Conservation (phyloP, 92 coral and sea anemone species). For the Heteractis magnifica region DNA sequence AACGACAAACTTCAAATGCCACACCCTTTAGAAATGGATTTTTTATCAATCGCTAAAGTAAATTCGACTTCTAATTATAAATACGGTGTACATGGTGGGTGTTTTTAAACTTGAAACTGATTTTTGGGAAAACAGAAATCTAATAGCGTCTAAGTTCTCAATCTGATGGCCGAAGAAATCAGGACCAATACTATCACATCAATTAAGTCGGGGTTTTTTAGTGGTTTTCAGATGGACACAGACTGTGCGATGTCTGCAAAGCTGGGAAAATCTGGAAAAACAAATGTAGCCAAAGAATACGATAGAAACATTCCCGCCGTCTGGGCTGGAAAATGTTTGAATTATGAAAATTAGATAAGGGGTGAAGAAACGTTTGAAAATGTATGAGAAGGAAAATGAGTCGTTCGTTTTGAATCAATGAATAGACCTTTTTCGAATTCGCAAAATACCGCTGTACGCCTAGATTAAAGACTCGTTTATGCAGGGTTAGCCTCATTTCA, state of each 20-base stretch:
- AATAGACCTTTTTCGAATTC: too few species aligned
- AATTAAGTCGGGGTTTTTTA: background rate
- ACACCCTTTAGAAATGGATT: background rate
- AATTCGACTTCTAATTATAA: background rate
- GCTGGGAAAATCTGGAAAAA: slow-evolving; percentile 5
- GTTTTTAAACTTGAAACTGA: background rate
- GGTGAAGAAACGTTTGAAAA: background rate
- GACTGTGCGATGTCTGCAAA: background rate
- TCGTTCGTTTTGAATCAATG: background rate
- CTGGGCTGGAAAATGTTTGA: background rate
- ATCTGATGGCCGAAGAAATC: background rate
- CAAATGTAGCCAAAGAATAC: background rate
- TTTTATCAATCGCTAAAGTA: background rate
- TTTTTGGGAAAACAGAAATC: background rate
- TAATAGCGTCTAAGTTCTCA: slow-evolving; percentile 5
- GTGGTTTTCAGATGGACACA: background rate
- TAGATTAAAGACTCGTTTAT: too few species aligned
- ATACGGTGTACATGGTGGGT: background rate
- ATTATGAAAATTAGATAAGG: background rate
- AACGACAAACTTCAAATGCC: background rate
- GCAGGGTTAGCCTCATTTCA: too few species aligned
- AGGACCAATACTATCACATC: background rate
- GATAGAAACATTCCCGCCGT: background rate
- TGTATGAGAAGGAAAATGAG: background rate
- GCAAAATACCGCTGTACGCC: too few species aligned